These are phyloP conservation scores for Takifugu rubripes DNA, from an alignment of 2,797 vertebrate genomes.

Conservation along the genomic window DNA sequence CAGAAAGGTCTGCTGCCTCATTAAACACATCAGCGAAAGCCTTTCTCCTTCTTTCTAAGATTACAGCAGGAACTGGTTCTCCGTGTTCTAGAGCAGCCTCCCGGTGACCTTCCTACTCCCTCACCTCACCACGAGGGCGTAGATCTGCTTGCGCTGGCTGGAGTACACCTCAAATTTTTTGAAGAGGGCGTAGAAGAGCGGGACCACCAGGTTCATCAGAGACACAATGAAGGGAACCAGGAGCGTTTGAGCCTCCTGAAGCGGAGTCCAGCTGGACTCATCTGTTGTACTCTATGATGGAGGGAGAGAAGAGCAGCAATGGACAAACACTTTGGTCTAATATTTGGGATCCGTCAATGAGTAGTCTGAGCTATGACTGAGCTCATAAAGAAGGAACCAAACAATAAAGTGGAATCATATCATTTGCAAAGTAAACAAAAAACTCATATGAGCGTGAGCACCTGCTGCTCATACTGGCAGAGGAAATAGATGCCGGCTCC, in stretches of 20 bases:
- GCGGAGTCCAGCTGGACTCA: conserved; percentile 36
- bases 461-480: conserved; percentile 55
- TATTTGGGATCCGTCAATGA: background rate
- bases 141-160: conserved; percentile 80
- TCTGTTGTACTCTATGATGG: conserved; percentile 25
- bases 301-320: conserved; percentile 22
- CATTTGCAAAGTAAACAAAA: no score
- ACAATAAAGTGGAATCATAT: no score
- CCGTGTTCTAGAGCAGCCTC: no score
- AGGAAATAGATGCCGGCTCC: conserved; percentile 81
- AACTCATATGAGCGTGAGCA: conserved; percentile 19
- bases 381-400: no score
- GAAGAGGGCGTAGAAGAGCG: conserved; percentile 86
- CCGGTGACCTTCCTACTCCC: background rate
- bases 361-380: no score
- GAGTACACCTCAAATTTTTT: conserved; percentile 83
- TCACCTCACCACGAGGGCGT: conserved; percentile 83
- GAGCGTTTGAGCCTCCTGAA: conserved; percentile 78
- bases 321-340: background rate
- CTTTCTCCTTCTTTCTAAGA: no score
- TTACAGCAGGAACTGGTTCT: no score
- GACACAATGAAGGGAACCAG: conserved; percentile 84
- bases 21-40: no score
- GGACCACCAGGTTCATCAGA: conserved; percentile 84
- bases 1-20: no score